Conservation (phyloP, 2,113 vertebrate genomes). For the Porphyrio hochstetteri region DNA sequence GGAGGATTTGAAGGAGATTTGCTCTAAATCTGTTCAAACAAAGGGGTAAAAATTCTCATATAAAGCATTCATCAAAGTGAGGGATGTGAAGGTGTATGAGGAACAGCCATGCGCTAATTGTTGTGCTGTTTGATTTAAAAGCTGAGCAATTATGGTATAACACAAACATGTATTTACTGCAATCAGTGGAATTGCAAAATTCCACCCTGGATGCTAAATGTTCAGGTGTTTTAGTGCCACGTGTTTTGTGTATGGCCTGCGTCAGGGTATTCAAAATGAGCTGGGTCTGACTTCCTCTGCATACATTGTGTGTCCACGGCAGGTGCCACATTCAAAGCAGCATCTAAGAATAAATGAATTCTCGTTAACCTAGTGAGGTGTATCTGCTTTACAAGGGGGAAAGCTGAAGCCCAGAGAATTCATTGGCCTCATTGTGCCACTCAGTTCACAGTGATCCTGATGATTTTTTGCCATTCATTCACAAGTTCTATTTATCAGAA, state of each 20-base stretch:
- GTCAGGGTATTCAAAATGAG: background rate
- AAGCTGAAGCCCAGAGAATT: background rate
- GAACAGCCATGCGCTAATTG: background rate
- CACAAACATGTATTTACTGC: conserved; percentile 23
- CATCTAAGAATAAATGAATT: background rate
- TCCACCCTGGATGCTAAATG: background rate
- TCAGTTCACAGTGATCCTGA: background rate
- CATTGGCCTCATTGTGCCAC: background rate
- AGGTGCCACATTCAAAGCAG: background rate
- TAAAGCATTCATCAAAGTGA: background rate
- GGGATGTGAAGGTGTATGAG: background rate
- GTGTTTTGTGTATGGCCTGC: background rate
- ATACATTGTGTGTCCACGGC: background rate
- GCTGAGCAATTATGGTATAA: background rate
- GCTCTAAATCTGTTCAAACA: background rate
- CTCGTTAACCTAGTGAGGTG: background rate
- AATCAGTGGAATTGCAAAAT: conserved; percentile 2
- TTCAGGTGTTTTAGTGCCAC: background rate
- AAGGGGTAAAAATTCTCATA: background rate
- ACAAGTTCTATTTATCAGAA: background rate
- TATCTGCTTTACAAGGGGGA: background rate
- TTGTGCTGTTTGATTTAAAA: conserved; percentile 28
- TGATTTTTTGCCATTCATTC: background rate
- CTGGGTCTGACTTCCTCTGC: background rate
- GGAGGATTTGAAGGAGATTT: background rate